Base-by-base conservation (phyloP, 1,140 invertebrate species). In the Drosophila asahinai region DNA sequence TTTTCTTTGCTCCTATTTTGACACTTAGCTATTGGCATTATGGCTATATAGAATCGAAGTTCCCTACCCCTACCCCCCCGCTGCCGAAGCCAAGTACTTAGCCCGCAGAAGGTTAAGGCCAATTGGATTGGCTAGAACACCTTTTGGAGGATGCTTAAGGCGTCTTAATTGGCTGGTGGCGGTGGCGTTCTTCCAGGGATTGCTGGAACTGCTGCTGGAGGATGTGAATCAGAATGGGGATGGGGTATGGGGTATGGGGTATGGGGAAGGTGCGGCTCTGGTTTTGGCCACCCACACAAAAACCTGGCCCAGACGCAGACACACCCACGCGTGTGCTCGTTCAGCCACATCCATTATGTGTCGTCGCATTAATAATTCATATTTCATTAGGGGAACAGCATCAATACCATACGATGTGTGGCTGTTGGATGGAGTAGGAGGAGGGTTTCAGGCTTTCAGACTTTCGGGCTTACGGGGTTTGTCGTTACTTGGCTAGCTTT, bases 341-440 rank as follows among this genome's bases (percentile, higher is more conserved):
- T 27, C 19, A 68, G 57, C 60, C 73, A 75, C 73, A 76, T 76
- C 73, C 73, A 77, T 75, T 75, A 75, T 77, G 62, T 77, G 75
- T 67, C 64, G 72, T 67, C 64, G 40, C 59, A 79, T 86, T 82
- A 76, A 86, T 70, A 86, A 82, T 82, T 77, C 74, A 82, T 79
- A 82, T 86, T 79, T 79, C 74, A 86, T 86, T 81, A 67, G 74
- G 81, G 62, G 77, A 61, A 67, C 63, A 74, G 72, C 67, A 71
- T 71, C 67, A 71, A 64, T 67, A 38, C 59, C 30, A 47, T n/a
- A 17, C 22, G 58, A 25, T 36, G 57, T 52, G 57, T 52, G 57
- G 59, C 58, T 38, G 38, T 15, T 14, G 45, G n/a, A 9, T 17
- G 40, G 22, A 17, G 43, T 8, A 19, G 43, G 9, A 1, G 2